Base-by-base conservation (phyloP, 2,797 vertebrate species). In the Poeciliopsis presidionis region DNA sequence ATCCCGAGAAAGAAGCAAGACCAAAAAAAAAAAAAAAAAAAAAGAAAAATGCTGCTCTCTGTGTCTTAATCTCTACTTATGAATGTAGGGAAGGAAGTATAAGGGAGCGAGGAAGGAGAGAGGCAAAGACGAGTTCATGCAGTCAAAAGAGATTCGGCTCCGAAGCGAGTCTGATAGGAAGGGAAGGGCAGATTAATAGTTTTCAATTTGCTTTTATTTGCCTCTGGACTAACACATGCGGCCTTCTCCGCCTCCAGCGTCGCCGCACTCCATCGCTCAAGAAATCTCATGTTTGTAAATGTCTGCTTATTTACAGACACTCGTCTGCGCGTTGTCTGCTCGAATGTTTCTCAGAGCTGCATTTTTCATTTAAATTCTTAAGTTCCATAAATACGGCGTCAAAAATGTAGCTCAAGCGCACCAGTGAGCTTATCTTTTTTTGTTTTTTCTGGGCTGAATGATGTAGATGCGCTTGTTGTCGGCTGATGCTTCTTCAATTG, bases 141-240 rank as follows among this genome's bases (percentile, higher is more conserved):
- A 85, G 78, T 59, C 79, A 78, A 80, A 81, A 73, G 74, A 81
- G 72, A 80, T 84, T 80, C 72, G 18, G 72, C 84, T 85, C 45
- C 81, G 82, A 82, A 88, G 72, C 82, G 86, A 76, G 78, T 83
- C 51, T 84, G 85, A 90, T 77, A 53, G 79, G 79, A 76, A 46
- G 33, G 80, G 41, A 76, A 78, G 83, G 83, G 85, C 86, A 91
- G 87, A 91, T 87, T 88, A 88, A 92, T 91, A 88, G 90, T 83
- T 90, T 91, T 82, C 90, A 89, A 88, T 92, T 88, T 61, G 79
- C 79, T 89, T 89, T 88, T 87, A 89, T 86, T 92, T 88, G 90
- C 83, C 80, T 85, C 57, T 85, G 81, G 81, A 88, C 75, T 80
- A 90, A 88, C 92, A 92, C 85, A 91, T 90, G 90, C 76, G 87